Conservation (phyloP, 2,113 vertebrate genomes). For the Alaudala cheleensis region DNA sequence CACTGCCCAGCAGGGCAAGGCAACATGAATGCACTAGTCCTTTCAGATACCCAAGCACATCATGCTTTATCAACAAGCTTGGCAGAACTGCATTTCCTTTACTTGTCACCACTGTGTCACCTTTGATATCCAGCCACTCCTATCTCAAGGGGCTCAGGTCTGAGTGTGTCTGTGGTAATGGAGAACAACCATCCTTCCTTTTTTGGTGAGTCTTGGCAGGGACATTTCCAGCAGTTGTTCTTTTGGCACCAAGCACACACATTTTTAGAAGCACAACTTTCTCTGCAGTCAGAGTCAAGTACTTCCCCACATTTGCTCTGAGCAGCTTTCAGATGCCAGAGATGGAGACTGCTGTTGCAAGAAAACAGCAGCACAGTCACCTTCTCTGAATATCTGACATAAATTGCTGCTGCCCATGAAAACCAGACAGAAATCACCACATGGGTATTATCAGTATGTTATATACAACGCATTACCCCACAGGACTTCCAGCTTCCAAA, state of each 20-base stretch:
- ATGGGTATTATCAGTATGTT: background rate
- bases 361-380: background rate
- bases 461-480: background rate
- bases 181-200: background rate
- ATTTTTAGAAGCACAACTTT: background rate
- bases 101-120: background rate
- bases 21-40: background rate
- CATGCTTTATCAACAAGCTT: accelerated
- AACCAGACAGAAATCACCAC: background rate
- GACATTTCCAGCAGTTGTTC: background rate
- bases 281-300: background rate
- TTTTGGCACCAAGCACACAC: background rate
- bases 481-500: background rate
- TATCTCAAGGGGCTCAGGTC: background rate
- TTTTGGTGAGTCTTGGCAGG: background rate
- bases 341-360: background rate
- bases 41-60: background rate
- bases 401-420: background rate
- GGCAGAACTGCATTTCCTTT: background rate
- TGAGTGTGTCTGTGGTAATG: background rate
- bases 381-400: background rate
- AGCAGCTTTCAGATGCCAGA: background rate
- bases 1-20: background rate
- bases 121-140: background rate
- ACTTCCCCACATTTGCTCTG: background rate